Base-by-base conservation (phyloP, 2,888 invertebrate species). In the Ischnus inquisitorius region DNA sequence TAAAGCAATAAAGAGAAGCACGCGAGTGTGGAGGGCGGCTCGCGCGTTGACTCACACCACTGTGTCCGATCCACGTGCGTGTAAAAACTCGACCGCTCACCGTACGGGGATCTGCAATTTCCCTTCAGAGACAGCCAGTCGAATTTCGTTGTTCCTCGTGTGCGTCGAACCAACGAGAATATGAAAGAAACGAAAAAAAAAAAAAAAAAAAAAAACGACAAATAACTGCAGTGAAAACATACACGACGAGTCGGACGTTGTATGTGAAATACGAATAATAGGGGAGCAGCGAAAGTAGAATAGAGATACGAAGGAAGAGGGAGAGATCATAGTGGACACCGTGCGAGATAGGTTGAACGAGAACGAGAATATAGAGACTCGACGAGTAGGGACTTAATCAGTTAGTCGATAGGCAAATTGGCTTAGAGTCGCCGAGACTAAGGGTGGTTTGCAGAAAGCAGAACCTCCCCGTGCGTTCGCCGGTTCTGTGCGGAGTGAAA, bases 381-480 rank as follows among this genome's bases (percentile, higher is more conserved):
- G 12, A 48, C 74, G 71, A 92, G 80, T 72, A 92, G 92, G 90
- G 91, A 34, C 92, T 93, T 93, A 93, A 93, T 93, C 93, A 93
- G 93, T 92, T 93, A 91, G 93, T 93, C 93, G 93, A 93, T 93
- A 93, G 91, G 90, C 92, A 93, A 93, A 93, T 93, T 93, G 93
- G 93, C 93, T 93, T 93, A 93, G 88, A 91, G 91, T 88, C 91
- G 89, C 87, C 91, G 90, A 78, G 78, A 89, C 89, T 88, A 88
- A 89, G 90, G 89, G 90, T 90, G 90, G 90, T 90, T 89, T 89
- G 89, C 88, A 88, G 87, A 90, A n/a, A 87, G 89, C 89, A 80
- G 86, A 85, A 85, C 80, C 80, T 34, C 34, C 80, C 82, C 80
- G 83, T 82, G 83, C 85, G 76, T 80, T 80, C 71, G 74, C 80